Percentiles rank a stretch among this genome's conserved stretches.
Evolutionary conservation across 2,113 vertebrate species (phyloP).

Genomic region (Ctenodactylus gundi): DNA sequence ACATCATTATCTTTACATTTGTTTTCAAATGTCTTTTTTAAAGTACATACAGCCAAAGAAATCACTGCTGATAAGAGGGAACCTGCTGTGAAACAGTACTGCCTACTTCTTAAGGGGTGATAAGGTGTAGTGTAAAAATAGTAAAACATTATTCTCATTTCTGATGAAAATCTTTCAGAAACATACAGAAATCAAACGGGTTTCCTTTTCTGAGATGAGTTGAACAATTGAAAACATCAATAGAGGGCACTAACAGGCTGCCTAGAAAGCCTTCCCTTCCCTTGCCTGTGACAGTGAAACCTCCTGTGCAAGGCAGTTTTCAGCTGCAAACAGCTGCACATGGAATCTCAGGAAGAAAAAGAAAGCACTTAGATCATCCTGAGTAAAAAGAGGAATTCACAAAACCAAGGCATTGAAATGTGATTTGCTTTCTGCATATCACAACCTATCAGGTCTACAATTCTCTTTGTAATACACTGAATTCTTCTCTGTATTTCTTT

Average conservation of each 20-base stretch:
- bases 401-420: neutral
- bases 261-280: slow-evolving; percentile 50
- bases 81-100: neutral
- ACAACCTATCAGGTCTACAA: neutral
- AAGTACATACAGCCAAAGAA: neutral
- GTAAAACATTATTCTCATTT: neutral
- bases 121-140: neutral
- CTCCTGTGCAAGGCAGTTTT: neutral
- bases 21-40: neutral
- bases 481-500: neutral
- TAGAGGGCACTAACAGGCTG: slow-evolving; percentile 70
- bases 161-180: neutral
- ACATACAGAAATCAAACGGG: neutral
- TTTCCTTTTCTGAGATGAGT: slow-evolving; percentile 7
- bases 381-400: slow-evolving; percentile 26
- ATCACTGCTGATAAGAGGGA: neutral
- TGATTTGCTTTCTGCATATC: neutral
- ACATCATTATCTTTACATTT: neutral
- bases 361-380: neutral
- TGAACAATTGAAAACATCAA: slow-evolving; percentile 53
- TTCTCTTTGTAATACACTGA: neutral
- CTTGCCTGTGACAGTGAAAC: neutral
- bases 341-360: neutral
- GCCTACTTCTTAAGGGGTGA: neutral
- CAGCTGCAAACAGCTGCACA: neutral